Conservation (phyloP, 2,888 invertebrate species). For the Conomelus anceps region DNA sequence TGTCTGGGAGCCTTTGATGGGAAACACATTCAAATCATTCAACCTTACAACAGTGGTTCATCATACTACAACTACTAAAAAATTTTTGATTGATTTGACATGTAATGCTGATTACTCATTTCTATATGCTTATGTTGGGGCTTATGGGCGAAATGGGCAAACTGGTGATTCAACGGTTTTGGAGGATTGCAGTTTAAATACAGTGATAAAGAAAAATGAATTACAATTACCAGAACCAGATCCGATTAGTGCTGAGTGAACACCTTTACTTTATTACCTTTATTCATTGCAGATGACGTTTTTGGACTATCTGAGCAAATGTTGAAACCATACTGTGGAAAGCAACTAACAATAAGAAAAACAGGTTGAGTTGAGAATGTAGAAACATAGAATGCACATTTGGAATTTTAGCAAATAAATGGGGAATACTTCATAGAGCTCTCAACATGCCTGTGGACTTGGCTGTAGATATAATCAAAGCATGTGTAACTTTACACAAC, state of each 20-base stretch:
- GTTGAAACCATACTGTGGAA: not conserved
- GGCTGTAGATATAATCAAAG: not conserved
- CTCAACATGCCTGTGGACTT: not conserved
- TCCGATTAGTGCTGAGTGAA: not conserved
- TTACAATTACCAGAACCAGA: not conserved
- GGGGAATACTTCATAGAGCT: not conserved
- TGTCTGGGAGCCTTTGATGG: conserved; percentile 6
- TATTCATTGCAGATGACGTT: not conserved
- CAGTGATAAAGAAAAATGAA: not conserved
- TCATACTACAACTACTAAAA: not conserved
- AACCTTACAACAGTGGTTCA: not conserved
- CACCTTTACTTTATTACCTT: not conserved
- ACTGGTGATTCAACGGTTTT: not conserved
- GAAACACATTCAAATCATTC: not conserved
- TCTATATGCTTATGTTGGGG: not conserved
- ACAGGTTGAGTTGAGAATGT: not conserved
- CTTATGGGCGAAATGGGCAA: not conserved
- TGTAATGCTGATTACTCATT: not conserved
- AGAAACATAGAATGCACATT: not conserved
- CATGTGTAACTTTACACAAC: conserved; percentile 2
- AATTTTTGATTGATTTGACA: not conserved
- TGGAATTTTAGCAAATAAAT: conserved; percentile 1
- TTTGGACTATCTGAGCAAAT: not conserved
- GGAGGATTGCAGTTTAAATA: not conserved
- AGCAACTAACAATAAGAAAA: not conserved